These are phyloP conservation scores for Oriolus oriolus DNA, from an alignment of 2,113 vertebrate genomes.

Conservation along the genomic window DNA sequence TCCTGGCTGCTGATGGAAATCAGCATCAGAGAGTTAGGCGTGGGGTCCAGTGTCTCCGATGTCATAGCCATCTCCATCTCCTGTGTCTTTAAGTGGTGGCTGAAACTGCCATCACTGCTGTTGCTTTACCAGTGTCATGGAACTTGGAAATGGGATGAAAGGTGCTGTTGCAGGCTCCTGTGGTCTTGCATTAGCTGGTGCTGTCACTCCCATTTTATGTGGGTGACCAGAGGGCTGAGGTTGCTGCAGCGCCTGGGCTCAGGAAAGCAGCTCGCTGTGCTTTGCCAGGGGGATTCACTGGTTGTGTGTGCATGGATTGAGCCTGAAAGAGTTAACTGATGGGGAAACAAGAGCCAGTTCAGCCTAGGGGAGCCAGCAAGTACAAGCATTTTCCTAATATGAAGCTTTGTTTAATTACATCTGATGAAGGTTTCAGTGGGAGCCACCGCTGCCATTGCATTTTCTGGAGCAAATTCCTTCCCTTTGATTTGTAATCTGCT, in stretches of 20 bases:
- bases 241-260: not conserved
- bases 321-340: not conserved
- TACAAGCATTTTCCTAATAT: conserved; percentile 40
- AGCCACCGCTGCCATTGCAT: not conserved
- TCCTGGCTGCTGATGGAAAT: not conserved
- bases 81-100: not conserved
- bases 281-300: not conserved
- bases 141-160: not conserved
- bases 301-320: not conserved
- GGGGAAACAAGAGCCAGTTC: conserved; percentile 5
- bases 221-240: not conserved
- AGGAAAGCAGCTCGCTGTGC: not conserved
- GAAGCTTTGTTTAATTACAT: conserved; percentile 33
- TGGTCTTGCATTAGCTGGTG: not conserved
- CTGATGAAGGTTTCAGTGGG: conserved; percentile 10
- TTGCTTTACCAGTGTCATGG: not conserved
- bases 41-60: not conserved
- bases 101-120: not conserved
- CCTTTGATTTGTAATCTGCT: conserved; percentile 45
- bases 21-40: not conserved
- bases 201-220: not conserved
- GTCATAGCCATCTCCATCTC: not conserved
- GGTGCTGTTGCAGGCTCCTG: not conserved
- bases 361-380: conserved; percentile 53
- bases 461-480: conserved; percentile 53